A percentile compares a stretch with the other conserved stretches of the same genome.
Evolutionary conservation across 2,888 invertebrate genomes (phyloP).

Genomic region (Noctua janthe): DNA sequence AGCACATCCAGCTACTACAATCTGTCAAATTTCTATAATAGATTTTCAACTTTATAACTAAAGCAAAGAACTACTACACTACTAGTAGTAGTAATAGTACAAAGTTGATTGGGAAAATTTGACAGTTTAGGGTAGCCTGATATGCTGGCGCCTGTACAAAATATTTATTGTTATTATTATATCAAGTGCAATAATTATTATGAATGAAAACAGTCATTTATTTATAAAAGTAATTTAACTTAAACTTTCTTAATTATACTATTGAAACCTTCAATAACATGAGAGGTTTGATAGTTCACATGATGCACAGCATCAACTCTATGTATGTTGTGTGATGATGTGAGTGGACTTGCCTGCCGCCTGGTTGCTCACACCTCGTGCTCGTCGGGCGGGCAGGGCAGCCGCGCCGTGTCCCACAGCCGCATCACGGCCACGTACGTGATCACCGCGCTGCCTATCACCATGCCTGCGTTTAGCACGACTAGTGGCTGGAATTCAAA

Average conservation of each 20-base stretch:
- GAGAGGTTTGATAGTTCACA: not conserved
- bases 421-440: conserved; percentile 74
- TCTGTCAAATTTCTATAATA: too few species aligned
- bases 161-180: conserved; percentile 44
- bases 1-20: too few species aligned
- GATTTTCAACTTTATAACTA: too few species aligned
- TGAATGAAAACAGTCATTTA: conserved; percentile 50
- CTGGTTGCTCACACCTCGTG: conserved; percentile 56
- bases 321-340: not conserved
- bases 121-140: too few species aligned
- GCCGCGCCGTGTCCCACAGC: conserved; percentile 70
- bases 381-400: conserved; percentile 43
- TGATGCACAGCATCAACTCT: not conserved
- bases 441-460: conserved; percentile 71
- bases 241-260: not conserved
- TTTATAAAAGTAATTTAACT: conserved; percentile 35
- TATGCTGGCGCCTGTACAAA: conserved; percentile 18
- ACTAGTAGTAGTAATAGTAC: too few species aligned
- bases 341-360: not conserved
- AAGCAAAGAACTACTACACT: too few species aligned
- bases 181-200: conserved; percentile 50
- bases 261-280: not conserved
- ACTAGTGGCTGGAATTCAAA: conserved; percentile 72
- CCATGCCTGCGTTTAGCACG: conserved; percentile 67
- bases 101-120: too few species aligned